Conservation (phyloP, 2,888 invertebrate species). For the Ceriagrion tenellum region DNA sequence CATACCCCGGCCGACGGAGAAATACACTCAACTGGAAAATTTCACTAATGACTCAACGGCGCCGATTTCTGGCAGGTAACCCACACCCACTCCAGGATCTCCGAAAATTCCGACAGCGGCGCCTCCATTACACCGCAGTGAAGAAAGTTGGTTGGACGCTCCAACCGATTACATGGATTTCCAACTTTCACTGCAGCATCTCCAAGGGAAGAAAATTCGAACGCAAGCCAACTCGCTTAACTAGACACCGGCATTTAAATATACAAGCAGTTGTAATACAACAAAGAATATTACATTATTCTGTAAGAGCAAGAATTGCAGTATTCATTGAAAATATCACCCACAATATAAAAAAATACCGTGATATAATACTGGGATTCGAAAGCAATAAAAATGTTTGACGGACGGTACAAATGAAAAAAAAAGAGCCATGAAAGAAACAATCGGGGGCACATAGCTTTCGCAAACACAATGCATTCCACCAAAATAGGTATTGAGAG, state of each 20-base stretch:
- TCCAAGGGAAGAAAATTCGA: not conserved
- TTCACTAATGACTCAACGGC: not conserved
- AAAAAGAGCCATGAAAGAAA: too few relatives aligned
- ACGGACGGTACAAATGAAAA: too few relatives aligned
- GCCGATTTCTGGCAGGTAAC: not conserved
- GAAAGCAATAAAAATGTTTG: too few relatives aligned
- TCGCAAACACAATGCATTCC: too few relatives aligned
- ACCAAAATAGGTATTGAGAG: too few relatives aligned
- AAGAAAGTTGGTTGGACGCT: not conserved
- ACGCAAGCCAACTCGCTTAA: not conserved
- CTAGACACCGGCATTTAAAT: not conserved
- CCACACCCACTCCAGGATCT: not conserved
- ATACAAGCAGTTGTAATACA: too few relatives aligned
- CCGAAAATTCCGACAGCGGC: not conserved
- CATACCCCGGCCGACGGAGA: not conserved
- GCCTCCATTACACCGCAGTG: not conserved
- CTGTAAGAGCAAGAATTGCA: too few relatives aligned
- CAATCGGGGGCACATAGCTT: too few relatives aligned
- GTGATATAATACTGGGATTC: too few relatives aligned
- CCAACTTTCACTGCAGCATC: constrained; percentile 14
- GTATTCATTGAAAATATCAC: too few relatives aligned
- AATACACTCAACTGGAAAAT: not conserved
- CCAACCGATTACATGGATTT: not conserved
- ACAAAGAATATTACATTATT: too few relatives aligned
- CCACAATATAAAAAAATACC: too few relatives aligned